These are phyloP conservation scores for Psammodynastes pulverulentus DNA, from an alignment of 2,113 vertebrate species.

Conservation along the genomic window DNA sequence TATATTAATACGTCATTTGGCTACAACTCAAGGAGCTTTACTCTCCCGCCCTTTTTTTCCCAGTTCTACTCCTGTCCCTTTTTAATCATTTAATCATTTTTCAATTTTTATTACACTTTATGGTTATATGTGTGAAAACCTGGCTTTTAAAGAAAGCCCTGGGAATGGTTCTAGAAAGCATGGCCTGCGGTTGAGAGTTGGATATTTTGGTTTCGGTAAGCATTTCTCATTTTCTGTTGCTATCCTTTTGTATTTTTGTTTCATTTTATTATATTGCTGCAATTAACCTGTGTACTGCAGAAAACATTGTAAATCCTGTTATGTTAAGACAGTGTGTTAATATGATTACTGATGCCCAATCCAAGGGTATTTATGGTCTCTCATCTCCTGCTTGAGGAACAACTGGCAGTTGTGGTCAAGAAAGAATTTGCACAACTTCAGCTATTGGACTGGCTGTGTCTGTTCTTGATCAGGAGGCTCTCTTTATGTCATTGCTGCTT, in stretches of 20 bases:
- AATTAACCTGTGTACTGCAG: background rate
- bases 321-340: background rate
- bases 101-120: background rate
- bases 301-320: background rate
- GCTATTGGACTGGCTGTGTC: background rate
- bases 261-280: background rate
- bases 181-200: background rate
- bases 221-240: background rate
- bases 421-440: background rate
- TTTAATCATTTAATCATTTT: background rate
- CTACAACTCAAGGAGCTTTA: background rate
- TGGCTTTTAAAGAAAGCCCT: background rate
- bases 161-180: background rate
- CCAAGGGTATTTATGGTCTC: background rate
- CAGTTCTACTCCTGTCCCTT: background rate
- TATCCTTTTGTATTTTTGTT: background rate
- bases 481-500: background rate
- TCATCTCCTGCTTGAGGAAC: background rate
- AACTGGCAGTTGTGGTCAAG: background rate
- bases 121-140: background rate
- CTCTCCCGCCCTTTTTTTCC: rapidly evolving
- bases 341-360: background rate
- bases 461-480: background rate
- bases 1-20: background rate
- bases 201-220: background rate